phyloP scores from a whole-genome alignment of 2,113 vertebrate genomes.

The Lophochroa leadbeateri region DNA sequence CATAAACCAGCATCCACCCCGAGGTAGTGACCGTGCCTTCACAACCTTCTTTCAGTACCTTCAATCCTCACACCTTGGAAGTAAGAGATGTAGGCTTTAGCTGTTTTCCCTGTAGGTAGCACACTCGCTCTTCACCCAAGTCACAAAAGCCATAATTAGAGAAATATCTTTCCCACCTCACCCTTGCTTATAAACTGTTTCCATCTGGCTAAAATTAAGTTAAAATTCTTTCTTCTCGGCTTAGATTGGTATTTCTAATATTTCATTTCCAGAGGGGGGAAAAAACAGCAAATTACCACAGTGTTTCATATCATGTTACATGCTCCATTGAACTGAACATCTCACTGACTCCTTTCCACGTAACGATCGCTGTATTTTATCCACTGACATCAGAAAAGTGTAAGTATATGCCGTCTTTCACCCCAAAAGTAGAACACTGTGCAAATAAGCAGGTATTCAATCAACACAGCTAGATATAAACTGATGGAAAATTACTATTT shows the following conservation, averaged over 20 bases:
- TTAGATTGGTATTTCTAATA: slow-evolving; percentile 33
- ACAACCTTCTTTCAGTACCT: neutral
- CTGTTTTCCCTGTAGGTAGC: neutral
- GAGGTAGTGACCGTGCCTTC: neutral
- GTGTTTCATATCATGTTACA: neutral
- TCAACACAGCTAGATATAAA: neutral
- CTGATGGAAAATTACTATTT: neutral
- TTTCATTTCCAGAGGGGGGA: neutral
- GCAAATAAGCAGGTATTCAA: neutral
- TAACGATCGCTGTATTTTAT: neutral
- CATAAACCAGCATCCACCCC: neutral
- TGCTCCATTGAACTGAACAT: neutral
- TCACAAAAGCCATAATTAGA: neutral
- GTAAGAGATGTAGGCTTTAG: neutral
- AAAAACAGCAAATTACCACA: neutral
- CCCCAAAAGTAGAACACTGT: neutral
- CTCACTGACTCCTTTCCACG: neutral
- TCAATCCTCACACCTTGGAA: neutral
- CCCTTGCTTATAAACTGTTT: neutral
- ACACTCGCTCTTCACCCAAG: neutral
- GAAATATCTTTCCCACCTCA: neutral
- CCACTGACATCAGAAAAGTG: neutral
- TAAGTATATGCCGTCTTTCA: neutral
- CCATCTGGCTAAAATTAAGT: slow-evolving; percentile 31
- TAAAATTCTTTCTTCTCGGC: slow-evolving; percentile 23